Conservation (phyloP, 2,888 invertebrate genomes). For the Nemoura dubitans region DNA sequence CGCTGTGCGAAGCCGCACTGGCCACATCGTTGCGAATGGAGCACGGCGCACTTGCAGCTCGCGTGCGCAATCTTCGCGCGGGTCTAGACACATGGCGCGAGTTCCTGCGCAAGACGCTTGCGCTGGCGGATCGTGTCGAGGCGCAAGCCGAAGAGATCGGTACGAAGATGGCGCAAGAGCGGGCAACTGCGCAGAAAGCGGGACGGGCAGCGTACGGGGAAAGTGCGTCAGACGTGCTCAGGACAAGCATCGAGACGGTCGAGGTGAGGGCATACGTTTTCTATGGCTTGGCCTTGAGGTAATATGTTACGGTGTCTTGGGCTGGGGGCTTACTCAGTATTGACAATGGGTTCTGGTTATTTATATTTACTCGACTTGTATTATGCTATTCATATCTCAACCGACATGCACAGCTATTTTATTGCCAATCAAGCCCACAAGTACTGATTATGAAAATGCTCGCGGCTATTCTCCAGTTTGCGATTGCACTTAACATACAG, state of each 20-base stretch:
- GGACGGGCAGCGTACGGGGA: too few relatives aligned
- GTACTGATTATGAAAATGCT: too few relatives aligned
- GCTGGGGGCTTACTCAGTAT: too few relatives aligned
- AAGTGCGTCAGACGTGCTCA: constrained; percentile 60
- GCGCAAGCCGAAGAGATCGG: constrained; percentile 66
- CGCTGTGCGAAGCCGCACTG: constrained; percentile 79
- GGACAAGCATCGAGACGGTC: constrained; percentile 71
- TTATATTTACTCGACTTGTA: too few relatives aligned
- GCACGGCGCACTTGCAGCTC: constrained; percentile 77
- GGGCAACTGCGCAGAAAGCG: constrained; percentile 62
- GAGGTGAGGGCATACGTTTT: constrained; percentile 42
- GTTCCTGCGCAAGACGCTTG: constrained; percentile 74
- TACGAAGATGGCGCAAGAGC: constrained; percentile 67
- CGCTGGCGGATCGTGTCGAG: constrained; percentile 64
- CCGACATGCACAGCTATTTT: too few relatives aligned
- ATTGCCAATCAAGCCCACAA: too few relatives aligned
- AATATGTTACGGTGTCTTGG: too few relatives aligned
- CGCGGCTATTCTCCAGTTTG: too few relatives aligned
- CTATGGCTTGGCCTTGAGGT: too few relatives aligned
- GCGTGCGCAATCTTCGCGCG: constrained; percentile 81
- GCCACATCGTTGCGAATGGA: constrained; percentile 84
- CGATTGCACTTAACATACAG: too few relatives aligned
- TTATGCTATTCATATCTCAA: too few relatives aligned
- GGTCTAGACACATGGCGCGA: constrained; percentile 79
- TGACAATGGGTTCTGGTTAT: too few relatives aligned